Evolutionary conservation across 2,797 vertebrate species (phyloP), one percentile per base, ranked within the genome.

Genomic region (Falco peregrinus): DNA sequence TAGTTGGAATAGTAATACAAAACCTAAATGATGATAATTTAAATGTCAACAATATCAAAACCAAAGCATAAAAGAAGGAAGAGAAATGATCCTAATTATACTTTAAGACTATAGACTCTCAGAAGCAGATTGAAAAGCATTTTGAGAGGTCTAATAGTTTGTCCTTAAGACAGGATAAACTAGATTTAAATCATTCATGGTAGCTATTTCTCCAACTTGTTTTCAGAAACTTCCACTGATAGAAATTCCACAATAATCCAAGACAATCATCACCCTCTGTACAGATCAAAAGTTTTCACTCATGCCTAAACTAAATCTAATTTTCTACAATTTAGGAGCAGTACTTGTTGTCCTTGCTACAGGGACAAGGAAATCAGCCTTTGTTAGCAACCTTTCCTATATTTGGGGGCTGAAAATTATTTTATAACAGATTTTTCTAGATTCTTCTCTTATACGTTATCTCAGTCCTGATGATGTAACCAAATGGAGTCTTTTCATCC

Each of bases 1-100:
- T 70, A 63, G 57, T 67, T 83, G 57, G 43, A 94, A 24, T 50
- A 25, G 18, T 82, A 90, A 82, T 28, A 69, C 11, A 88, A 57
- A 90, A n/a, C n/a, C 37, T 82, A 85, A 79, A 88, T 86, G 25
- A 54, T 86, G 63, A 79, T 86, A 71, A 89, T 85, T 93, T 88
- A 88, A 63, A 76, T 37, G 35, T 86, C 71, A 83, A 75, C 67
- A 89, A 54, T 86, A 83, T 71, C 43, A 78, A 75, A 68, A 83
- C 17, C 39, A 67, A 75, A 92, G 31, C 68, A 63, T 63, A 87
- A 70, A 79, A 70, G n/a, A 90, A 87, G 48, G 53, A 85, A 84
- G n/a, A 75, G 7, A 79, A 90, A 88, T 78, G 1, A 91, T 89
- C 69, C 31, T 85, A 79, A 79, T 70, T 87, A 67, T 43, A 70